Conservation (phyloP, 1,140 invertebrate genomes). For the Heliothis subflexa region DNA sequence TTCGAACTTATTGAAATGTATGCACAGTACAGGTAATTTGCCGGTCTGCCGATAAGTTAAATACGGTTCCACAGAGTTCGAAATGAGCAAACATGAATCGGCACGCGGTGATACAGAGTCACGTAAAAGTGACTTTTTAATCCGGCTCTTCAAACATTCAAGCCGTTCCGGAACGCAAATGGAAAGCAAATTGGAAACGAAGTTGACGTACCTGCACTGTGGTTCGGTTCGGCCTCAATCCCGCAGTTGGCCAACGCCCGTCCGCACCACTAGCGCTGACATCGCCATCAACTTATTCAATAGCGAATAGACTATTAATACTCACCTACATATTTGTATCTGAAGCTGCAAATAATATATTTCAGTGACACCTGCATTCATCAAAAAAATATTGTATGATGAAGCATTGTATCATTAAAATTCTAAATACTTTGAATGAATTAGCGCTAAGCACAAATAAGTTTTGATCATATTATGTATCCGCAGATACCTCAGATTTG, state of each 20-base stretch:
- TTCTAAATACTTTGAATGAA: background rate
- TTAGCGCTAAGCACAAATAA: too few species aligned
- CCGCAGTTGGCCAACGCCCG: background rate
- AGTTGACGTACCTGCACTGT: conserved; percentile 56
- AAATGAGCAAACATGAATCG: conserved; percentile 38
- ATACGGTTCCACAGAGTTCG: conserved; percentile 7
- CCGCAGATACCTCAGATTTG: too few species aligned
- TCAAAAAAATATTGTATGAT: background rate
- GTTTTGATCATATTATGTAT: too few species aligned
- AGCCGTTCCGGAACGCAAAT: conserved; percentile 52
- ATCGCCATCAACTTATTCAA: conserved; percentile 39
- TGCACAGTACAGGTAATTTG: background rate
- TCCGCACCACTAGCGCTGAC: conserved; percentile 50
- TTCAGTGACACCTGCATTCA: background rate
- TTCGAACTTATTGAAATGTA: background rate
- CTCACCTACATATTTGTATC: too few species aligned
- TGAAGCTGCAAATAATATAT: background rate
- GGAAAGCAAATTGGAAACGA: conserved; percentile 68
- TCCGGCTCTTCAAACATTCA: conserved; percentile 54
- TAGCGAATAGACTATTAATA: background rate
- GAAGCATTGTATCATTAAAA: background rate
- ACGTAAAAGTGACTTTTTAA: conserved; percentile 52
- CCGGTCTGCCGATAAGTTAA: conserved; percentile 17
- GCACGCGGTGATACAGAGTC: conserved; percentile 32
- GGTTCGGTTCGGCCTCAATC: conserved; percentile 58